A percentile compares a stretch with the other conserved stretches of the same genome.
These are phyloP conservation scores for Globodera rostochiensis DNA, from an alignment of 1,140 invertebrate genomes.

Conservation along the genomic window DNA sequence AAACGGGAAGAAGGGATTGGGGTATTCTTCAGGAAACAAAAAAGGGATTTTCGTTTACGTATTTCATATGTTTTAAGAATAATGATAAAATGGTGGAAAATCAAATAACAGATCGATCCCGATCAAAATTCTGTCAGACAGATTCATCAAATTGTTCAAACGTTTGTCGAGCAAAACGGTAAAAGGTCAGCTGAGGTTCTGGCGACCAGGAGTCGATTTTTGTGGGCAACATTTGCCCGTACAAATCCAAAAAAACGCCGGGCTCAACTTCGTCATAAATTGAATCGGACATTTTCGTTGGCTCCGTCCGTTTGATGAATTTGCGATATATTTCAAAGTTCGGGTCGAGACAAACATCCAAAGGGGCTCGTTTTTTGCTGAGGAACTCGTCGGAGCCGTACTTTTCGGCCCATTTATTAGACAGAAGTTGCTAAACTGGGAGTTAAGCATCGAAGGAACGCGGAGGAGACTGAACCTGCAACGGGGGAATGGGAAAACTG, in stretches of 20 bases:
- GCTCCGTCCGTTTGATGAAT: conserved; percentile 53
- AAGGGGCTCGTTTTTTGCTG: conserved; percentile 38
- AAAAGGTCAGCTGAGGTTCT: conserved; percentile 18
- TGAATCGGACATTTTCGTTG: conserved; percentile 26
- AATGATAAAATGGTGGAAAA: too few relatives aligned
- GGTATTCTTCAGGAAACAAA: too few relatives aligned
- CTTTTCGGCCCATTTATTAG: conserved; percentile 48
- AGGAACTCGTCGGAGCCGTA: conserved; percentile 19
- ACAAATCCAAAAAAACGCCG: conserved; percentile 52
- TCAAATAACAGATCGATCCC: too few relatives aligned
- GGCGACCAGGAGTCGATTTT: conserved; percentile 56
- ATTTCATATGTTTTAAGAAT: too few relatives aligned
- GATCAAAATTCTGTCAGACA: too few relatives aligned
- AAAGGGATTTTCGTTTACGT: too few relatives aligned
- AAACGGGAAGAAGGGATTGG: too few relatives aligned
- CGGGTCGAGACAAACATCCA: conserved; percentile 60
- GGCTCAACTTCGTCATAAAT: conserved; percentile 61
- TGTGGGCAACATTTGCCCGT: conserved; percentile 57
- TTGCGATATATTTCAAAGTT: conserved; percentile 54
- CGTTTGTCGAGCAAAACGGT: not conserved
- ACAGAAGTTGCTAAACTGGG: conserved; percentile 45
- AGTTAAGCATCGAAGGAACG: not conserved
- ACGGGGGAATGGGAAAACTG: conserved; percentile 59
- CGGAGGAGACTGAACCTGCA: conserved; percentile 50
- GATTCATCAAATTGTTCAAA: not conserved